phyloP scores from a whole-genome alignment of 2,888 invertebrate species.

The Chymomyza amoena region DNA sequence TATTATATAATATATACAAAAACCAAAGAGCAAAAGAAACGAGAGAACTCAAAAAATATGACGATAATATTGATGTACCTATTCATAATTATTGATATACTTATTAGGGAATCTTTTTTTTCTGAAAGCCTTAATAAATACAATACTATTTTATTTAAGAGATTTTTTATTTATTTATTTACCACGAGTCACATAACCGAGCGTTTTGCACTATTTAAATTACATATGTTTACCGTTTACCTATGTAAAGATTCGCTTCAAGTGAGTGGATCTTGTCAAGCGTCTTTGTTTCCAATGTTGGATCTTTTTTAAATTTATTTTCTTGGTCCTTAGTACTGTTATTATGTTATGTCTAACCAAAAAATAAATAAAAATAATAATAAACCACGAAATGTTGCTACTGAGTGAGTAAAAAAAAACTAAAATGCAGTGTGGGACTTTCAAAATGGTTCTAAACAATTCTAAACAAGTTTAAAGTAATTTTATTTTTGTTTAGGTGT shows the following conservation, averaged over 20 bases:
- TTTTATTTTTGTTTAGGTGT: background rate
- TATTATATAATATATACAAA: background rate
- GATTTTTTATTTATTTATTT: background rate
- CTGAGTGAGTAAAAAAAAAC: slow-evolving; percentile 59
- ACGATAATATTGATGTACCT: background rate
- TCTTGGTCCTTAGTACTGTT: background rate
- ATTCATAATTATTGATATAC: background rate
- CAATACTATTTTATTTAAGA: background rate
- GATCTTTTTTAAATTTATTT: background rate
- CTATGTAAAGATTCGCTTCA: background rate
- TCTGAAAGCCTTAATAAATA: background rate
- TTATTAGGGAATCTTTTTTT: background rate
- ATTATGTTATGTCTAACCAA: no score
- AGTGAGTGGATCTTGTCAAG: background rate
- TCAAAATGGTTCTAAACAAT: background rate
- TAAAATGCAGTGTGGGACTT: slow-evolving; percentile 10
- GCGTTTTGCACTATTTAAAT: background rate
- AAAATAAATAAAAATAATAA: slow-evolving; percentile 1
- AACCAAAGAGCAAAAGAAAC: background rate
- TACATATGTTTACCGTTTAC: background rate
- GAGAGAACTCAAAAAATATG: background rate
- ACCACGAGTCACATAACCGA: no score
- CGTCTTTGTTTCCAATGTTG: background rate
- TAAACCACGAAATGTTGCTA: slow-evolving; percentile 54
- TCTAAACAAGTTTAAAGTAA: background rate